Evolutionary conservation across 2,797 vertebrate species (phyloP).

Genomic region (Morus bassanus): DNA sequence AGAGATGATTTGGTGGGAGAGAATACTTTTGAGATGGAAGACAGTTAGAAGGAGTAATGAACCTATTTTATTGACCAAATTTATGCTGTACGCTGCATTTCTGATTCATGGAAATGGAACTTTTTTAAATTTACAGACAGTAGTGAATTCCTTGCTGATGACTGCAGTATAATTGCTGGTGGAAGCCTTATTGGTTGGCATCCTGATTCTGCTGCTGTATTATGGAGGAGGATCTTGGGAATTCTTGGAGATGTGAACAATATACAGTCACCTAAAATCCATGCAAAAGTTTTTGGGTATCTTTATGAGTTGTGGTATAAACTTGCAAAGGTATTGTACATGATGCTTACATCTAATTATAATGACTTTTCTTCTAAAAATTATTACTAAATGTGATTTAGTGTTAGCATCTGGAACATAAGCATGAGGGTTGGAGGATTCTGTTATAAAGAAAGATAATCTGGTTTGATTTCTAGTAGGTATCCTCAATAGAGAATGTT

Average conservation of each 20-base stretch:
- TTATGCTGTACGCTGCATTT: neutral
- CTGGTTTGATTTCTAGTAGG: neutral
- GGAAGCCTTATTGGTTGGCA: conserved; percentile 95
- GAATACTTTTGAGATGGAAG: neutral
- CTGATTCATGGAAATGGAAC: neutral
- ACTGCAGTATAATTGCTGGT: conserved; percentile 96
- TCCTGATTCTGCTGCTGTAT: conserved; percentile 92
- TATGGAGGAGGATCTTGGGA: conserved; percentile 95
- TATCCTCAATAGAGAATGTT: neutral
- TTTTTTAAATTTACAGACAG: conserved; percentile 81
- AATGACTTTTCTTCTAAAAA: neutral
- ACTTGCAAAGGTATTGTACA: conserved; percentile 87
- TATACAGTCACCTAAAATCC: conserved; percentile 92
- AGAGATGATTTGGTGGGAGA: neutral
- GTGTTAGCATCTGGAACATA: neutral
- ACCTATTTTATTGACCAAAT: neutral
- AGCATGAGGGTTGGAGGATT: neutral
- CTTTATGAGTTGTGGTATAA: conserved; percentile 97
- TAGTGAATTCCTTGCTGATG: conserved; percentile 91
- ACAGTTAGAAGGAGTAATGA: neutral
- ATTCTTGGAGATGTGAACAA: conserved; percentile 96
- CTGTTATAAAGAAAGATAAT: neutral
- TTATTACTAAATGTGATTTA: neutral
- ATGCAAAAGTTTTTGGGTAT: conserved; percentile 90
- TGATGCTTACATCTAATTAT: neutral